Base-by-base conservation (phyloP, 2,113 vertebrate genomes). In the Anolis carolinensis region DNA sequence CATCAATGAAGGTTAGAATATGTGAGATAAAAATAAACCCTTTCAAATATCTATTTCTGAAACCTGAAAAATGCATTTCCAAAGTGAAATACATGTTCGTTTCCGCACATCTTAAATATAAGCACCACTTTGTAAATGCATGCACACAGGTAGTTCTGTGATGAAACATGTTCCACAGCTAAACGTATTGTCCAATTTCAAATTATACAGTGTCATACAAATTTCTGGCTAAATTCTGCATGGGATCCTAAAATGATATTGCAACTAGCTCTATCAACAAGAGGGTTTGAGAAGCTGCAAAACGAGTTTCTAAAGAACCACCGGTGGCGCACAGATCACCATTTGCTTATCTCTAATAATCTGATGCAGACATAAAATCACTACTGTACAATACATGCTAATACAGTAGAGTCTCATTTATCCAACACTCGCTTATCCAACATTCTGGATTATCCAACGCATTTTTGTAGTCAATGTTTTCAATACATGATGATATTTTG, bases 191-290 rank as follows among this genome's bases (percentile, higher is more conserved):
- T 87, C 48, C 55, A 7, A 83, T 79, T 81, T 71, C 2, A 0
- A 74, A 62, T 44, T 75, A 13, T 11, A 1, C 50, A 13, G 75
- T 14, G 55, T 50, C 25, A 23, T 65, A 27, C 81, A 70, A 83
- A 87, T 77, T 86, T 75, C 34, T 82, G 78, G 34, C 83, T 87
- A 85, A 88, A 1, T 86, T 79, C 82, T 39, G 6, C 13, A 77
- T 62, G 83, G 73, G 79, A 89, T 75, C 27, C 65, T 89, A 34
- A 89, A 39, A 67, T 67, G 62, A 65, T 72, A 86, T 59, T 16
- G 55, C 55, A 59, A 3, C 55, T 59, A 59, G 55, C 11, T 59
- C 55, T 59, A 18, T 59, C 55, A 59, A 59, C 13, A 59, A 59
- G 39, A 44, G 39, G 39, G 5, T 44, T 5, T 44, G 39, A 44